These are phyloP conservation scores for Amphibalanus amphitrite DNA, from an alignment of 1,140 invertebrate species.

Conservation along the genomic window DNA sequence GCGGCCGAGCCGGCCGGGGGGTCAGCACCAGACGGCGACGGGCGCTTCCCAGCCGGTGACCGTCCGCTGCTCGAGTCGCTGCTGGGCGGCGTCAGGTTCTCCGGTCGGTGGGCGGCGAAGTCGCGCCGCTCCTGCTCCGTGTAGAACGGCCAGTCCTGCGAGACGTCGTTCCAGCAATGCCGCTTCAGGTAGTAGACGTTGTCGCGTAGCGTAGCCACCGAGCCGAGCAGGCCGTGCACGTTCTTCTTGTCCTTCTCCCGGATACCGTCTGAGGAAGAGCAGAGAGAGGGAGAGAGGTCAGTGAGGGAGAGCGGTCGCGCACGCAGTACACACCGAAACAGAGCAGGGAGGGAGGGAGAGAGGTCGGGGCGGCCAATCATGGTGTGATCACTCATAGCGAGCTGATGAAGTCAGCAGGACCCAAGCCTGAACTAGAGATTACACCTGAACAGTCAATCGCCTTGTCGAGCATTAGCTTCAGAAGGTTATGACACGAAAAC, in stretches of 20 bases:
- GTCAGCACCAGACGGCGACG: neutral
- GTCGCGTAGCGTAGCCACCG: slow-evolving; percentile 29
- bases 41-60: neutral
- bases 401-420: no score
- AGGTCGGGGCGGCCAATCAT: no score
- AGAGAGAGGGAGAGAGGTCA: no score
- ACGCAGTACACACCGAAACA: no score
- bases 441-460: no score
- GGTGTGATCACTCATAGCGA: no score
- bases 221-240: neutral
- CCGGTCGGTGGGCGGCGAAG: neutral
- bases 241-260: slow-evolving; percentile 1
- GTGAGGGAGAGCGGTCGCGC: no score
- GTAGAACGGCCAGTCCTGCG: slow-evolving; percentile 86
- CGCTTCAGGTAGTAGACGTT: slow-evolving; percentile 71
- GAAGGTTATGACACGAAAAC: no score
- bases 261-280: neutral
- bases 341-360: no score
- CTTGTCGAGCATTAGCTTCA: no score
- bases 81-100: neutral
- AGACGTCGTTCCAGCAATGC: slow-evolving; percentile 77
- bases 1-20: no score
- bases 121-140: slow-evolving; percentile 51
- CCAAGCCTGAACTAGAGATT: no score
- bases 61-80: neutral